These are phyloP conservation scores for Petrocephalus zakoni DNA, from an alignment of 2,113 vertebrate genomes.

Conservation along the genomic window DNA sequence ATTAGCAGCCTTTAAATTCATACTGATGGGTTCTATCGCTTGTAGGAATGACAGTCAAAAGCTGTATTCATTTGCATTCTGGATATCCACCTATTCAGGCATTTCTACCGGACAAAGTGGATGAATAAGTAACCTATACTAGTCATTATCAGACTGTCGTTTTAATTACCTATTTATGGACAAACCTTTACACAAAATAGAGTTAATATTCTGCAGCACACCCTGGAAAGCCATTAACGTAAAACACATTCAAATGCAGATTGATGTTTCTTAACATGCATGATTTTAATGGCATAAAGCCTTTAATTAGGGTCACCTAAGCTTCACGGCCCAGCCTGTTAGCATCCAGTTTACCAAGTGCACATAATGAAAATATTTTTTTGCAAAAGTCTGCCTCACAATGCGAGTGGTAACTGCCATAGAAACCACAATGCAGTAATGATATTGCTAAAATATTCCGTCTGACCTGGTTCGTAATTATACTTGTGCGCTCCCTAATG, in stretches of 20 bases:
- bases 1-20: neutral
- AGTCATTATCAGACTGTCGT: constrained; percentile 33
- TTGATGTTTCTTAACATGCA: constrained; percentile 29
- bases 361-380: constrained; percentile 25
- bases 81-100: neutral
- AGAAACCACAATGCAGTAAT: constrained; percentile 9
- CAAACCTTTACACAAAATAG: constrained; percentile 33
- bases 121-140: constrained; percentile 42
- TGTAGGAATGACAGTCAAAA: constrained; percentile 22
- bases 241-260: constrained; percentile 34
- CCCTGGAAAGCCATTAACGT: constrained; percentile 38
- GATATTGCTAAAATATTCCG: constrained; percentile 18
- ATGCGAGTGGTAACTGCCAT: constrained; percentile 3
- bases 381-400: constrained; percentile 12
- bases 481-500: neutral
- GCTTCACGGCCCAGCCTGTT: constrained; percentile 23
- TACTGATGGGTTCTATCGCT: neutral
- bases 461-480: constrained; percentile 9
- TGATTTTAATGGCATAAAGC: constrained; percentile 40
- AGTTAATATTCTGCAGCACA: constrained; percentile 35
- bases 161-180: constrained; percentile 32
- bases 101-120: constrained; percentile 29
- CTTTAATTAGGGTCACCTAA: constrained; percentile 40
- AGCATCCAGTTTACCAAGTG: constrained; percentile 21
- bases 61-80: constrained; percentile 27